Conservation (phyloP, 2,888 invertebrate genomes). For the Seira musarum region DNA sequence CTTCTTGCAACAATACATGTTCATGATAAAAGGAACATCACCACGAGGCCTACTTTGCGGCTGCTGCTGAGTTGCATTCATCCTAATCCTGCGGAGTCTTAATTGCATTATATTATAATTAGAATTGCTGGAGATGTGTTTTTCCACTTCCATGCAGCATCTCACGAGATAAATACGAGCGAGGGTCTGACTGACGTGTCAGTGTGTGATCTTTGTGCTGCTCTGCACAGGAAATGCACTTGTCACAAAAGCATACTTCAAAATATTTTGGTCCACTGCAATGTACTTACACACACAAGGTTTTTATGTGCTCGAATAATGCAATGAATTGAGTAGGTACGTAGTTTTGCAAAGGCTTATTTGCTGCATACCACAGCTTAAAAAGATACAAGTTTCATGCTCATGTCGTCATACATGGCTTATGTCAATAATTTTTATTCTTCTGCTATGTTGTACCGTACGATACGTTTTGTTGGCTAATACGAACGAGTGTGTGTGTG, state of each 20-base stretch:
- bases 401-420: not conserved
- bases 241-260: not conserved
- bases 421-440: not conserved
- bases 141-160: too few relatives aligned
- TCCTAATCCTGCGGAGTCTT: too few relatives aligned
- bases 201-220: too few relatives aligned
- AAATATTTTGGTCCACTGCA: not conserved
- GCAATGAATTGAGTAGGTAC: too few relatives aligned
- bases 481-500: not conserved
- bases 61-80: too few relatives aligned
- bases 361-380: not conserved
- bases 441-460: not conserved
- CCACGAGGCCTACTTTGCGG: too few relatives aligned
- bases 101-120: constrained; percentile 49
- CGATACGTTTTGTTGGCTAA: not conserved
- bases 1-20: too few relatives aligned
- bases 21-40: not conserved
- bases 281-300: not conserved
- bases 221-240: constrained; percentile 30
- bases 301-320: not conserved
- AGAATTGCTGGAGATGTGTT: too few relatives aligned
- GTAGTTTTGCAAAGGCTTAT: not conserved
- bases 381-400: not conserved
- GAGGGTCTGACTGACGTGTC: too few relatives aligned
- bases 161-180: too few relatives aligned